Base-by-base conservation (phyloP, 2,888 invertebrate species). In the Clistopyga incitator region DNA sequence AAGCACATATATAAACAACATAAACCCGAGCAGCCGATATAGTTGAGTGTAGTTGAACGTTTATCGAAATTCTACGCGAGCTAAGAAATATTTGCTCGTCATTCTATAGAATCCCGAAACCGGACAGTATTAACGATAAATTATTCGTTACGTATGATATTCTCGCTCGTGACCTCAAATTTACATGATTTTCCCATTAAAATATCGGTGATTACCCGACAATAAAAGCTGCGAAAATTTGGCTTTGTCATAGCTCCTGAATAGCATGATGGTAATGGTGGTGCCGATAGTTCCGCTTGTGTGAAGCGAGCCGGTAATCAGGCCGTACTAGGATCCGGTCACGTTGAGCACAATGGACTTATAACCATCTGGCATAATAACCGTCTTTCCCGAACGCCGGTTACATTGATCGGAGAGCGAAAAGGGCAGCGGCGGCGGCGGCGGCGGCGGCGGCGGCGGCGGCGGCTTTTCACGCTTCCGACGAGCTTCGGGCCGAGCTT, bases 281-380 rank as follows among this genome's bases (percentile, higher is more conserved):
- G 45, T 45, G 20, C 34, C 13, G 64, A 20, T 54, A 45, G n/a
- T 65, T 65, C 15, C 25, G 52, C 8, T 20, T 56, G 38, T 18
- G 25, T 54, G 29, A 59, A 78, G 25, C 45, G 61, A 78, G 25
- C 61, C 61, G 61, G 78, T 68, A 82, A 82, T 82, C 56, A 29
- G 42, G 52, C 52, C 56, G 29, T 45, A 38, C n/a, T 45, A 10
- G 20, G 45, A 65, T 54, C 45, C 56, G 34, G 47, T 76, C 64
- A 65, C 65, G 56, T 77, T 59, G 42, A 10, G 34, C 20, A 82
- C 68, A 82, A 78, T 82, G 82, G 59, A 74, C 82, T 68, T 61
- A 56, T 61, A 34, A 38, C 34, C 29, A 61, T 25, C 50, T 59
- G 65, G 72, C 67, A 59, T 78, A 82, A 82, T 78, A 74, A 82